phyloP scores from a whole-genome alignment of 1,140 invertebrate genomes.

The Hylaeus volcanicus region DNA sequence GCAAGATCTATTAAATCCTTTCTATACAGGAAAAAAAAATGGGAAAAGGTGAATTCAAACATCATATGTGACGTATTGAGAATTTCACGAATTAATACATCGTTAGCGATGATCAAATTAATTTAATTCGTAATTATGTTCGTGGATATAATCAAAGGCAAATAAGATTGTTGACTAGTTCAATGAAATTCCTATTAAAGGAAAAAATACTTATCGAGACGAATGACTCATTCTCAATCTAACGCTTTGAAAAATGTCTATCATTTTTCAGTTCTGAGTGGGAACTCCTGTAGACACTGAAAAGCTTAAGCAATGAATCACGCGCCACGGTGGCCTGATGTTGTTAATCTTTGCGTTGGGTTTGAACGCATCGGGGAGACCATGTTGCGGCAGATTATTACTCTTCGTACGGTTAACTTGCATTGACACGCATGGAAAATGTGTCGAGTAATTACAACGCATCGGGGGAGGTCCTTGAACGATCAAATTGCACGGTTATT shows the following conservation, averaged over 20 bases:
- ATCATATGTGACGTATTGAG: no score
- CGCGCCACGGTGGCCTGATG: background rate
- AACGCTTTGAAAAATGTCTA: no score
- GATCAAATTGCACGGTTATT: background rate
- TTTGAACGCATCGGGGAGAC: background rate
- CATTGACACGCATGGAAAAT: background rate
- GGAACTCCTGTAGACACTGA: background rate
- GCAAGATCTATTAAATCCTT: no score
- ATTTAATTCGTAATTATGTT: no score
- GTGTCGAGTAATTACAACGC: slow-evolving; percentile 6
- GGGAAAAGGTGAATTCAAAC: no score
- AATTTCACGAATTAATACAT: no score
- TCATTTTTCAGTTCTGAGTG: background rate
- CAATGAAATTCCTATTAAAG: no score
- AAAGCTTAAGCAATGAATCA: background rate
- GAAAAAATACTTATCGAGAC: no score
- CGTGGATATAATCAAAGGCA: background rate
- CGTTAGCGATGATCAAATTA: no score
- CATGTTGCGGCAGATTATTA: background rate
- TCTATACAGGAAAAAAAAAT: no score
- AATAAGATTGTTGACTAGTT: no score
- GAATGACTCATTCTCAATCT: no score
- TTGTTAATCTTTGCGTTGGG: background rate
- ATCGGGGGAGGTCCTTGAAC: background rate
- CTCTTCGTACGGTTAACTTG: background rate